These are phyloP conservation scores for Meiosimyza platycephala DNA, from an alignment of 2,888 invertebrate species.

Conservation along the genomic window DNA sequence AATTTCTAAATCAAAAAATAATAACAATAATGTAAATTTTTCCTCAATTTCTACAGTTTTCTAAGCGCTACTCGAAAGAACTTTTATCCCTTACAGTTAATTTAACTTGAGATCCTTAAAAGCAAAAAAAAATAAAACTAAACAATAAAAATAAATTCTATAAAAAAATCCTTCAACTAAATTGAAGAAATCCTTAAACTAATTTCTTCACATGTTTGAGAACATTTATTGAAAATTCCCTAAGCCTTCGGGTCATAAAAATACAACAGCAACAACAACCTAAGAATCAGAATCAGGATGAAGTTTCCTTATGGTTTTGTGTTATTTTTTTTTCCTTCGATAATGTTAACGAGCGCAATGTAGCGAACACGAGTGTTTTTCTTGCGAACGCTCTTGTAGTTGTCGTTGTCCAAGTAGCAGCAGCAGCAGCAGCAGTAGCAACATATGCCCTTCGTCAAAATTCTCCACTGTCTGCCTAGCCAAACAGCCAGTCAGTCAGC, in stretches of 20 bases:
- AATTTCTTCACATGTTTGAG: slow-evolving; percentile 19
- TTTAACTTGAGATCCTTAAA: too few relatives aligned
- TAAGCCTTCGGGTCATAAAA: slow-evolving; percentile 16
- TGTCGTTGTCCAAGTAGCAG: background rate
- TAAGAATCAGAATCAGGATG: slow-evolving; percentile 9
- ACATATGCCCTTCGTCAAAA: slow-evolving; percentile 6
- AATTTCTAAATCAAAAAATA: too few relatives aligned
- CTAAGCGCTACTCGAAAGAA: too few relatives aligned
- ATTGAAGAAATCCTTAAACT: slow-evolving; percentile 21
- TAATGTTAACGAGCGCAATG: slow-evolving; percentile 36
- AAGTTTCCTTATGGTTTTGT: background rate
- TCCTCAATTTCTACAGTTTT: too few relatives aligned
- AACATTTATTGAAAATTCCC: slow-evolving; percentile 22
- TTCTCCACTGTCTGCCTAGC: background rate
- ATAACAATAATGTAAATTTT: too few relatives aligned
- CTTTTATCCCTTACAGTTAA: too few relatives aligned
- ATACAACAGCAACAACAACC: background rate
- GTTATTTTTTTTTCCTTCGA: slow-evolving; percentile 6
- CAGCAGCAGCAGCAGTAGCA: background rate
- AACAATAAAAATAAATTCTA: slow-evolving; percentile 5
- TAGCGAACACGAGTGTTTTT: slow-evolving; percentile 31
- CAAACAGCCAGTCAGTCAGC: background rate
- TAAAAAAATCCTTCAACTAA: slow-evolving; percentile 7
- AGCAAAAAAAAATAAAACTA: too few relatives aligned
- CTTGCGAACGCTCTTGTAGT: background rate